Conservation (phyloP, 2,113 vertebrate species). For the Leptosomus discolor region DNA sequence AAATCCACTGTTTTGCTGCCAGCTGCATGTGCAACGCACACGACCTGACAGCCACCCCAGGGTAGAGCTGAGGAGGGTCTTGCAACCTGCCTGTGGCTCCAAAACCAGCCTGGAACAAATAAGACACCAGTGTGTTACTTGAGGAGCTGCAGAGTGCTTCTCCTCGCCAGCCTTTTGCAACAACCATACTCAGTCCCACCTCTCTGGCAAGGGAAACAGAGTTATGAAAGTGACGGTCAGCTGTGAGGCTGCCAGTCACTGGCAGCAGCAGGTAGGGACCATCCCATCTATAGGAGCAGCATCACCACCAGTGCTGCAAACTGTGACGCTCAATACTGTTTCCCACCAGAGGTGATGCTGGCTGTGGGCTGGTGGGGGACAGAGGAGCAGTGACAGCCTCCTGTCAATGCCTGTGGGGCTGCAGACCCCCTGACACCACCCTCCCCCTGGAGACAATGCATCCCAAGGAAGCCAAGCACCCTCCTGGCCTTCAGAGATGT, state of each 20-base stretch:
- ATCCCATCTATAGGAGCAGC: background rate
- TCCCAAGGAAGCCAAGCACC: background rate
- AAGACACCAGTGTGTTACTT: background rate
- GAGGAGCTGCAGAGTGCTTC: background rate
- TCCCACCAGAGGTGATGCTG: background rate
- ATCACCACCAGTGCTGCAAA: background rate
- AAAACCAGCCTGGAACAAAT: background rate
- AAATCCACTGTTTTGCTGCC: background rate
- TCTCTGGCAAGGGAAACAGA: background rate
- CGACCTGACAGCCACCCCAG: too few species aligned
- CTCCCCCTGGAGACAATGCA: too few species aligned
- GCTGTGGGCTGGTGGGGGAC: background rate
- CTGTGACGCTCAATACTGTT: background rate
- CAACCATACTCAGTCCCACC: background rate
- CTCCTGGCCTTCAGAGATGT: background rate
- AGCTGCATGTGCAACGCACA: too few species aligned
- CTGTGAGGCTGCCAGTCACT: background rate
- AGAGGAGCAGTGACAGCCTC: background rate
- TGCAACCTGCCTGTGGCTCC: background rate
- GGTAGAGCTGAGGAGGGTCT: background rate
- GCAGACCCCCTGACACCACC: too few species aligned
- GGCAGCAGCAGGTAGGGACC: background rate
- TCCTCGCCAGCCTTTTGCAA: background rate
- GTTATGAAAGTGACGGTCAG: too few species aligned
- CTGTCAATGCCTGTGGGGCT: background rate